Conservation (phyloP, 1,140 invertebrate species). For the Drosophila elegans region DNA sequence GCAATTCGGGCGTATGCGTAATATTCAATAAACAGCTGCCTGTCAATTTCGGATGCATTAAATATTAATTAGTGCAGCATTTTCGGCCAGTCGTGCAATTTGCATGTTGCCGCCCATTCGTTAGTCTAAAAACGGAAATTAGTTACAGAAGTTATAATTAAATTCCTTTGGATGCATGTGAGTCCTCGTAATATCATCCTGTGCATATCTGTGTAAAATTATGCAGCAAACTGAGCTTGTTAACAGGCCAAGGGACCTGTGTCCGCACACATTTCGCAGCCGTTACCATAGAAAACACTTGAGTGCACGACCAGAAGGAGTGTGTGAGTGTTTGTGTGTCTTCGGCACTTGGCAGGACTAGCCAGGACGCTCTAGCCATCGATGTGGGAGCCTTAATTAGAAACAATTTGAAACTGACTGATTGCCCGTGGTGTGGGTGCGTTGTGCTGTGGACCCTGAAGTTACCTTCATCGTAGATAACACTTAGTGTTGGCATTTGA, state of each 20-base stretch:
- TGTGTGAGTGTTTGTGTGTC: background rate
- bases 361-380: conserved; percentile 15
- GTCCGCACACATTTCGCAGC: conserved; percentile 22
- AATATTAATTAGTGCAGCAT: conserved; percentile 75
- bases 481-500: conserved; percentile 48
- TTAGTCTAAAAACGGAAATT: conserved; percentile 73
- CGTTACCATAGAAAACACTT: conserved; percentile 40
- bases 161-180: conserved; percentile 65
- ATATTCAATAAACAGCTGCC: conserved; percentile 72
- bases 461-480: conserved; percentile 15
- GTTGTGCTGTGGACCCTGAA: conserved; percentile 11
- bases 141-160: conserved; percentile 82
- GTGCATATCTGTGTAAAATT: conserved; percentile 10
- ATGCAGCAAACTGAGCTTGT: conserved; percentile 70
- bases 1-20: conserved; percentile 59
- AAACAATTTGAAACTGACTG: conserved; percentile 77
- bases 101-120: conserved; percentile 60
- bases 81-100: conserved; percentile 45
- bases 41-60: conserved; percentile 61
- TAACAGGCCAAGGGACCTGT: conserved; percentile 61
- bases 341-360: conserved; percentile 1
- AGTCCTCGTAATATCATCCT: background rate
- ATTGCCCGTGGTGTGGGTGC: conserved; percentile 46
- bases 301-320: conserved; percentile 39
- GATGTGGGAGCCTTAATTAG: conserved; percentile 68